Percentiles rank a stretch among this genome's conserved stretches.
Evolutionary conservation across 2,888 invertebrate species (phyloP).

Genomic region (Noctua pronuba): DNA sequence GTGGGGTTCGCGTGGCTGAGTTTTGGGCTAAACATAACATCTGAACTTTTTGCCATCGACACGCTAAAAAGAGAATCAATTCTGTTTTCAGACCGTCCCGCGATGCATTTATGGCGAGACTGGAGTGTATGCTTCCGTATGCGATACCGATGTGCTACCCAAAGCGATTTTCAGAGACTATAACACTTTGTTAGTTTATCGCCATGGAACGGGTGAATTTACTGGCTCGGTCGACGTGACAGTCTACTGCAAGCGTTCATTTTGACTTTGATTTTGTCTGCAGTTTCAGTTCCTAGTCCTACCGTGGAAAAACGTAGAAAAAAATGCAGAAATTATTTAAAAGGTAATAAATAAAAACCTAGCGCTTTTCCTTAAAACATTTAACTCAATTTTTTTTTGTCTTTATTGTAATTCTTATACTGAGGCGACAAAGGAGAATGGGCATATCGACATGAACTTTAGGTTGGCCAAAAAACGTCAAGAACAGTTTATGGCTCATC

Average conservation of each 20-base stretch:
- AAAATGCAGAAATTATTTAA: too few species aligned
- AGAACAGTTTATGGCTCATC: too few species aligned
- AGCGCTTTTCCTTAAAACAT: background rate
- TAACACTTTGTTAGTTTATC: background rate
- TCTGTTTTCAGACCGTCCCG: conserved; percentile 1
- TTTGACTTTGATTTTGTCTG: too few species aligned
- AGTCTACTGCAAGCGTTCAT: too few species aligned
- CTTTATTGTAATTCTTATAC: background rate
- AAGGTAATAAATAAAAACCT: background rate
- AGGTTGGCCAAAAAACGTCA: background rate
- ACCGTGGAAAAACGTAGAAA: too few species aligned
- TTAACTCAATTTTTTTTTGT: background rate
- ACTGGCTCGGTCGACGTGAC: background rate
- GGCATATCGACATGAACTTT: background rate
- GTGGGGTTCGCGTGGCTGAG: too few species aligned
- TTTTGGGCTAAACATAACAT: too few species aligned
- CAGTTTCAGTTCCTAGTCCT: too few species aligned
- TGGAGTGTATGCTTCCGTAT: background rate
- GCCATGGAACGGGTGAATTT: background rate
- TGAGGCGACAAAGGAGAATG: too few species aligned
- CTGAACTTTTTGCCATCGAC: too few species aligned
- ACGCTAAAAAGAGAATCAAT: too few species aligned
- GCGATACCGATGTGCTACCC: conserved; percentile 8
- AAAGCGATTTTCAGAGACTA: background rate
- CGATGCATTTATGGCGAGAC: background rate